Evolutionary conservation across 2,888 invertebrate genomes (phyloP).

Genomic region (Aspidiotus destructor): DNA sequence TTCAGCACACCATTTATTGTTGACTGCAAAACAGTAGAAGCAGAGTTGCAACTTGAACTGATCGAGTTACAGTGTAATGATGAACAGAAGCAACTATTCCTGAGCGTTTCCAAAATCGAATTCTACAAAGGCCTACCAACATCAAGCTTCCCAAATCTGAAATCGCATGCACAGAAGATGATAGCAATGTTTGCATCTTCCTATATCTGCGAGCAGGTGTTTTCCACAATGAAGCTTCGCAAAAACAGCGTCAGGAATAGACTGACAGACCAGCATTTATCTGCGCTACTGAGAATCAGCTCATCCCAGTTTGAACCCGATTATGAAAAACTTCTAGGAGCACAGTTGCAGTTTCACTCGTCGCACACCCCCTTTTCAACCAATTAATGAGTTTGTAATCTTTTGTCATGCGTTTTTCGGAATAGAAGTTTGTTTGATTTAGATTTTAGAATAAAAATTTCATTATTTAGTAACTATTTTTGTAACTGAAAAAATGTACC

Average conservation of each 20-base stretch:
- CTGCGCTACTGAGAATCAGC: constrained; percentile 1
- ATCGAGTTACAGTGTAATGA: neutral
- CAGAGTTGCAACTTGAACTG: neutral
- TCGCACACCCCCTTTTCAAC: too few relatives aligned
- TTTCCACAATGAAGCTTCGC: constrained; percentile 6
- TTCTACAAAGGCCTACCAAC: neutral
- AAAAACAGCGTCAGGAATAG: neutral
- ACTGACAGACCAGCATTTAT: neutral
- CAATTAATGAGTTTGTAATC: too few relatives aligned
- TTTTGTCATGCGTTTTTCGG: too few relatives aligned
- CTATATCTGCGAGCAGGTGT: constrained; percentile 10
- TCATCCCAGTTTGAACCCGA: neutral
- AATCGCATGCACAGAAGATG: neutral
- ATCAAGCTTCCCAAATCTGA: neutral
- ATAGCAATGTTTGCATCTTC: neutral
- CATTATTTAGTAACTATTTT: too few relatives aligned
- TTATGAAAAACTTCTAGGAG: too few relatives aligned
- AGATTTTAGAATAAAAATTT: neutral
- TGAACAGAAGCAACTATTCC: neutral
- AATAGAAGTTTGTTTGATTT: too few relatives aligned
- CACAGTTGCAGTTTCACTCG: too few relatives aligned
- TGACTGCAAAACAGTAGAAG: constrained; percentile 6
- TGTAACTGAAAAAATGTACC: neutral
- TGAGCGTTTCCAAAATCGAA: neutral
- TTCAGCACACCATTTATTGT: constrained; percentile 9